phyloP scores from a whole-genome alignment of 2,797 vertebrate species.

The Cichlasoma orientale region DNA sequence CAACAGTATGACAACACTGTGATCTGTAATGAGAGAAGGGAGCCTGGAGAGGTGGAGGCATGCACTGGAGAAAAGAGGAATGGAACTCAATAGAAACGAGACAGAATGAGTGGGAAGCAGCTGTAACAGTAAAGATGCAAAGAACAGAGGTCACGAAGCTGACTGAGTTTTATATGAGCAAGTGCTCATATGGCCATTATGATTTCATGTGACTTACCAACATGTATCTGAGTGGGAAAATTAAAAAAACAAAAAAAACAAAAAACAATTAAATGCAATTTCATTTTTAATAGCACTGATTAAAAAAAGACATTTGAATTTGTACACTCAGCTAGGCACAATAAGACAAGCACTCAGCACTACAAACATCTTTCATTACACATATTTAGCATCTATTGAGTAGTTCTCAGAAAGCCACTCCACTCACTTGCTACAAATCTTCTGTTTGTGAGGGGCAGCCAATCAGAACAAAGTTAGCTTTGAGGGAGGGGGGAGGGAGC shows the following conservation, averaged over 20 bases:
- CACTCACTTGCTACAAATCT: neutral
- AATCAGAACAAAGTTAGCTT: neutral
- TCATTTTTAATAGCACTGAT: neutral
- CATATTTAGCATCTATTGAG: neutral
- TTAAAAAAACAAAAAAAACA: neutral
- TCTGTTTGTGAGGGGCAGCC: neutral
- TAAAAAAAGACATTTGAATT: neutral
- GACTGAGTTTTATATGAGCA: no score
- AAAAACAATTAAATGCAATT: neutral
- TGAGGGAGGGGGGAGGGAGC: neutral
- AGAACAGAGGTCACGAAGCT: no score
- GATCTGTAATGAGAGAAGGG: no score
- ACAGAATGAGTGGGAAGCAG: no score
- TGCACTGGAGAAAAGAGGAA: no score
- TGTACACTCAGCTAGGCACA: neutral
- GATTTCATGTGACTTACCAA: neutral
- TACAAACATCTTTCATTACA: neutral
- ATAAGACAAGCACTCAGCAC: neutral
- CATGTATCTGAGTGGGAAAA: neutral
- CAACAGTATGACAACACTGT: no score
- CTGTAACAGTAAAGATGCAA: no score
- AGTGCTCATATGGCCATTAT: no score
- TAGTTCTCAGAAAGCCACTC: neutral
- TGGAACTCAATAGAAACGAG: no score
- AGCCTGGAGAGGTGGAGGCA: no score